Evolutionary conservation across 2,113 vertebrate genomes (phyloP).

Genomic region (Chaenogobius annularis): DNA sequence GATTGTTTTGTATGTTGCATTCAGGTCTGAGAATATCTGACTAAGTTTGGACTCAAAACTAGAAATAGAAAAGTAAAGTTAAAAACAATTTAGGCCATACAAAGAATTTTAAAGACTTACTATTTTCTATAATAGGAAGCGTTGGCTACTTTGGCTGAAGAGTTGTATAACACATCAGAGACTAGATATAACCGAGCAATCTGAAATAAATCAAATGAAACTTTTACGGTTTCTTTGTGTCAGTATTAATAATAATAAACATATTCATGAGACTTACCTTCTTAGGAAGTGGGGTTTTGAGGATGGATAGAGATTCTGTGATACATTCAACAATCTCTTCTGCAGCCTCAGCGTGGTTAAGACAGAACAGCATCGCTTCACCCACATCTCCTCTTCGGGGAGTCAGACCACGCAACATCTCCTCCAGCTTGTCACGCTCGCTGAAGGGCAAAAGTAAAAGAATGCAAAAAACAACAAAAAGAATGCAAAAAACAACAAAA

Average conservation of each 20-base stretch:
- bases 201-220: conserved; percentile 70
- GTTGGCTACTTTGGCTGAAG: conserved; percentile 97
- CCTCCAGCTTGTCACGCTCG: conserved; percentile 95
- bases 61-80: background rate
- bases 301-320: conserved; percentile 93
- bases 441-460: conserved; percentile 69
- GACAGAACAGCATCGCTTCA: conserved; percentile 97
- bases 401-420: conserved; percentile 89
- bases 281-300: conserved; percentile 98
- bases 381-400: conserved; percentile 93
- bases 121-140: conserved; percentile 99
- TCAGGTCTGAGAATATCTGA: conserved; percentile 97
- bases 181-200: conserved; percentile 97
- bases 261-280: conserved; percentile 74
- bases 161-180: conserved; percentile 97
- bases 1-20: conserved; percentile 95
- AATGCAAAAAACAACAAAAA: background rate
- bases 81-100: background rate
- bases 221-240: background rate
- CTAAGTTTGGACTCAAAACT: conserved; percentile 98
- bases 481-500: no score
- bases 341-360: conserved; percentile 94
- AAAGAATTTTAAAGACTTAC: conserved; percentile 78
- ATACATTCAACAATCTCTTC: conserved; percentile 98
- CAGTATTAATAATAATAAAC: background rate